Evolutionary conservation across 2,888 invertebrate genomes (phyloP).

Genomic region (Drosophila kambysellisi): DNA sequence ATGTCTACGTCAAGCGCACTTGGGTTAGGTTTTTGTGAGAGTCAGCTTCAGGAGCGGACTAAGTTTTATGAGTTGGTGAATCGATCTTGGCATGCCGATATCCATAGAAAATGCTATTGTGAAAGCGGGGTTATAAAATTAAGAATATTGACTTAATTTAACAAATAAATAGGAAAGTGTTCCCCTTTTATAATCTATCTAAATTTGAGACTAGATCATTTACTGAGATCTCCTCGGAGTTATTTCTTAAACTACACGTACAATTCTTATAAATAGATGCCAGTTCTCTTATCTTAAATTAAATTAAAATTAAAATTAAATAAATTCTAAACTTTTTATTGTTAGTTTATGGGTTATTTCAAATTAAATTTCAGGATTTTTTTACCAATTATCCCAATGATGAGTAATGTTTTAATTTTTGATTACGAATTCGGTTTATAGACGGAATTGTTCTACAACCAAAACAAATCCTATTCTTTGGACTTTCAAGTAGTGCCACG

Average conservation of each 20-base stretch:
- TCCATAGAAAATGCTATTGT: not conserved
- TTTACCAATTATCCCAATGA: not conserved
- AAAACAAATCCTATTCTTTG: not conserved
- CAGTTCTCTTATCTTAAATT: not conserved
- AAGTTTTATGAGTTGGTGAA: not conserved
- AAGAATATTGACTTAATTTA: not conserved
- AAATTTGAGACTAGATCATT: slow-evolving; percentile 71
- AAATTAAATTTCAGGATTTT: not conserved
- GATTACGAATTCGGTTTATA: not conserved
- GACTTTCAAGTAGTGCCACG: not conserved
- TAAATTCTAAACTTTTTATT: not conserved
- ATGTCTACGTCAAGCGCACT: slow-evolving; percentile 2
- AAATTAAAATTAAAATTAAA: too few species aligned
- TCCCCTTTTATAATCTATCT: slow-evolving; percentile 25
- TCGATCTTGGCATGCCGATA: not conserved
- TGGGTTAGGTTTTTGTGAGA: not conserved
- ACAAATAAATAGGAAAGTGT: not conserved
- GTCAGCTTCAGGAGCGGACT: slow-evolving; percentile 13
- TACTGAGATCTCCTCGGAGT: slow-evolving; percentile 76
- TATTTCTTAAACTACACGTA: not conserved
- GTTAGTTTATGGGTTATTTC: not conserved
- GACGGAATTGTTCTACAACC: not conserved
- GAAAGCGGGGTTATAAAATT: not conserved
- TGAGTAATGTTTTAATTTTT: not conserved
- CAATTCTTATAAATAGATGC: not conserved